Evolutionary conservation across 2,888 invertebrate species (phyloP), one percentile per base, ranked within the genome.

Genomic region (Amblyjoppa fuscipennis): DNA sequence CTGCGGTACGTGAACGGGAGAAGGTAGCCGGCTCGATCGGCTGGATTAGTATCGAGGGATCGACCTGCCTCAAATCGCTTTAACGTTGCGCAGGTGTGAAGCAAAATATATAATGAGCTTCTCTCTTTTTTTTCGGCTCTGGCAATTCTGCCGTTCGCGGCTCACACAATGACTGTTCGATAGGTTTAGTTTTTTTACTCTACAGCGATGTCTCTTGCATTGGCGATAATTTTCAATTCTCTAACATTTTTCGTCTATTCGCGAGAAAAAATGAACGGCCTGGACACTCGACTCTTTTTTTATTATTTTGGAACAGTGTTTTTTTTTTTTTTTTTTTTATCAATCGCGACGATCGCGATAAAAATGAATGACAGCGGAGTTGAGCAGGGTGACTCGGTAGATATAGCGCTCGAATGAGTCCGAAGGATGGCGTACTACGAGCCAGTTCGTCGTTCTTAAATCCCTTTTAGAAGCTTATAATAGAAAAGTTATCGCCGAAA

Each of bases 401-500:
- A 77, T 77, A 49, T 59, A 79, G 53, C 75, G 76, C 61, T 73
- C 61, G 64, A 69, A 11, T 28, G 25, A 70, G 31, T 34, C n/a
- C 66, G 34, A 80, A 73, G 31, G 38, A 53, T 51, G 64, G 66
- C 38, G 81, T 68, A 38, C n/a, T 6, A 25, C 64, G 59, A 51
- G 51, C 38, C 20, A 28, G 70, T 64, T 74, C 66, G 82, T 78
- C 76, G 66, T 84, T 70, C 84, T 87, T 88, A 90, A 91, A 90
- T 89, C 89, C 88, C 89, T 88, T 88, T 89, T 89, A 89, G 87
- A 88, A 78, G 89, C 87, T 88, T 83, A 83, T 89, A 91, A 91
- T 91, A 90, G 91, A 89, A 91, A 91, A 91, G 89, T 90, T 89
- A 91, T 91, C 88, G 91, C 86, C 89, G 79, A 71, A 31, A 87